A percentile compares a stretch with the other conserved stretches of the same genome.
These are phyloP conservation scores for Gymnorhina tibicen DNA, from an alignment of 2,113 vertebrate genomes.

Conservation along the genomic window DNA sequence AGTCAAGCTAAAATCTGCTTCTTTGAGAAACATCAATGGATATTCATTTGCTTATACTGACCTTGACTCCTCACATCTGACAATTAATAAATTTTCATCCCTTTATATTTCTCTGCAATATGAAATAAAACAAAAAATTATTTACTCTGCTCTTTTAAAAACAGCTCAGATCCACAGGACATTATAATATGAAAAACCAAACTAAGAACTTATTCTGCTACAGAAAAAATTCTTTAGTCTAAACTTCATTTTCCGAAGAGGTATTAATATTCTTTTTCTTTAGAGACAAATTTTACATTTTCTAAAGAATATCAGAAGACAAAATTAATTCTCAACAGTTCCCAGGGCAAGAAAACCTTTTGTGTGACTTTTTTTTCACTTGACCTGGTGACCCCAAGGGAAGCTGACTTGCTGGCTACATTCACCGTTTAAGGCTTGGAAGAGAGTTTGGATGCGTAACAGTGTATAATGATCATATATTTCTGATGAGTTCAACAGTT, in stretches of 20 bases:
- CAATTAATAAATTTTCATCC: background rate
- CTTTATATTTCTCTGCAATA: background rate
- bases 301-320: background rate
- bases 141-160: background rate
- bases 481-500: background rate
- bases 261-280: background rate
- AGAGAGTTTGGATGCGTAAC: background rate
- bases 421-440: background rate
- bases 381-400: background rate
- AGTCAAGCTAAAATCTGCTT: background rate
- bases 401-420: background rate
- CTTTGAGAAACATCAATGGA: background rate
- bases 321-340: background rate
- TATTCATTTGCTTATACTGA: background rate
- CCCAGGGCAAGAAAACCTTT: background rate
- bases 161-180: background rate
- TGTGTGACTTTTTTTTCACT: background rate
- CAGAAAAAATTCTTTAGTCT: background rate
- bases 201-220: background rate
- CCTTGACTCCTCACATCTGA: background rate
- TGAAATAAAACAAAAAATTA: background rate
- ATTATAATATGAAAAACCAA: background rate
- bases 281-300: background rate
- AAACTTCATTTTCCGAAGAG: background rate
- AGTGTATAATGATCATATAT: background rate